Percentiles rank a stretch among this genome's conserved stretches.
phyloP scores from a whole-genome alignment of 2,113 vertebrate species.

The Cinclus mexicanus region DNA sequence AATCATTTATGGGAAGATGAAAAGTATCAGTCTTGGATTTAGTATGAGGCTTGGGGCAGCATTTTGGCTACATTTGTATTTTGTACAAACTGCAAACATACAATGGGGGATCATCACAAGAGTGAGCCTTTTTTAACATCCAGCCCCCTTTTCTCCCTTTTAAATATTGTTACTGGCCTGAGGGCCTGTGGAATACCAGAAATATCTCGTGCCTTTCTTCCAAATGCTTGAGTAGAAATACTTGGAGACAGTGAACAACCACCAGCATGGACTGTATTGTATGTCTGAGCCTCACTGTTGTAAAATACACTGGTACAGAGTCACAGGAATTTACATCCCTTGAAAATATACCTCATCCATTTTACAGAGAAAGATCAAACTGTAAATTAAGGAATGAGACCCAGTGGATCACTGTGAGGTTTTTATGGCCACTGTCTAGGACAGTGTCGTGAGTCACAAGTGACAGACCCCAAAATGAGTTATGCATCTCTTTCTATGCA shows the following conservation, averaged over 20 bases:
- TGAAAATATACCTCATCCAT: slow-evolving; percentile 37
- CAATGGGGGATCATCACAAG: neutral
- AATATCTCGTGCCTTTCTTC: neutral
- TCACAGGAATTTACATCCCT: slow-evolving; percentile 18
- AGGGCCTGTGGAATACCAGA: neutral
- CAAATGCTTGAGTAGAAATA: neutral
- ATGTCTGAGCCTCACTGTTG: neutral
- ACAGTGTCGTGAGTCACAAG: neutral
- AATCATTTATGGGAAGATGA: neutral
- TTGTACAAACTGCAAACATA: neutral
- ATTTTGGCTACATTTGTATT: neutral
- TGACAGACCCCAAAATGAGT: slow-evolving; percentile 13
- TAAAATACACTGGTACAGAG: neutral
- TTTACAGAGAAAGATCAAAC: neutral
- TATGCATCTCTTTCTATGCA: neutral
- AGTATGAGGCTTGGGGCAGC: neutral
- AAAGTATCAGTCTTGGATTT: neutral
- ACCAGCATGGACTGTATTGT: neutral
- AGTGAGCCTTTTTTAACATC: neutral
- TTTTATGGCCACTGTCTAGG: slow-evolving; percentile 38
- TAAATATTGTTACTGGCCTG: neutral
- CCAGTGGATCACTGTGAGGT: neutral
- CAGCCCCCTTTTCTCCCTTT: accelerated
- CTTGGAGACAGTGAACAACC: neutral
- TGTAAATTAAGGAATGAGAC: slow-evolving; percentile 31